Evolutionary conservation across 1,140 invertebrate species (phyloP), one percentile per base, ranked within the genome.

Genomic region (Zaprionus camerounensis): DNA sequence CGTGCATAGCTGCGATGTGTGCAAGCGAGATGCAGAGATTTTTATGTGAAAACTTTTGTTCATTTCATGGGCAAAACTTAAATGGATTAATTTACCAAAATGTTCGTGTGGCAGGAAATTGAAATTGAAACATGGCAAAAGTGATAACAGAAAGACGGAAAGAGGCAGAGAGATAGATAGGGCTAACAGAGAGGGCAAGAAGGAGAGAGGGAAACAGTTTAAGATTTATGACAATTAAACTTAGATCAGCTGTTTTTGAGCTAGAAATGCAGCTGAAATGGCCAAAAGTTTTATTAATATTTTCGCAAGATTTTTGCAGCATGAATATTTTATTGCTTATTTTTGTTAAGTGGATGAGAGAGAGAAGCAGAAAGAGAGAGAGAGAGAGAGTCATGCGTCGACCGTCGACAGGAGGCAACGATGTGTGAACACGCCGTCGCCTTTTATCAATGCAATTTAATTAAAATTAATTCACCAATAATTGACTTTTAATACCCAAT

Each of bases 31-130:
- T 41, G 64, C 36, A 53, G 4, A 22, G 51, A 80, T 65, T 81
- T 91, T 91, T 91, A 91, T 91, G 86, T 70, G 87, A 91, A 91
- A 91, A 91, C 57, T 91, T 90, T 85, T 72, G 70, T 80, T 82
- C 85, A 85, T 81, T 91, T 83, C 75, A 87, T 91, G 82, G 72
- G 87, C 75, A 62, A 87, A 91, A 88, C 84, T 88, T 88, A 79
- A 88, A 88, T 88, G 85, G 84, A 88, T 88, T 88, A 84, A 88
- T 88, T 88, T 84, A 81, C 65, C 74, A 76, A 88, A 90, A 81
- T 71, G 84, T 83, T 87, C 77, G 73, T 80, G 73, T 68, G 55
- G 73, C 58, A 88, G 85, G 81, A 88, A 88, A 88, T 88, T 90
- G 84, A 88, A 87, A 87, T 77, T 69, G 79, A 73, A 59, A 55